A percentile compares a stretch with the other conserved stretches of the same genome.
Evolutionary conservation across 2,113 vertebrate genomes (phyloP).

Genomic region (Puntigrus tetrazona): DNA sequence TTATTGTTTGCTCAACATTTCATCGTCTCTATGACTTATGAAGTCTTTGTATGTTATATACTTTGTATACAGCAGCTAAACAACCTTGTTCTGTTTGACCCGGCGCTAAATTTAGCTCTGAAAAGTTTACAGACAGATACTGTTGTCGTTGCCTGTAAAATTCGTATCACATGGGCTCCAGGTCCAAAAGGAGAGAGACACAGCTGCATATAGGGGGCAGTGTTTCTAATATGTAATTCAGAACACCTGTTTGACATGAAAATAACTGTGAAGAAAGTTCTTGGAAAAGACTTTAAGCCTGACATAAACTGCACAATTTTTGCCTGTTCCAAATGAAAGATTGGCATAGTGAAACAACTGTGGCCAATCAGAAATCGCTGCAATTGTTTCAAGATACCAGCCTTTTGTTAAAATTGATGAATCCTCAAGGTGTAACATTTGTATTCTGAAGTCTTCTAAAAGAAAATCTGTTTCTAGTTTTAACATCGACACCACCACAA

Average conservation of each 20-base stretch:
- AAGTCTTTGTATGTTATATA: background rate
- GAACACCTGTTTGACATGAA: background rate
- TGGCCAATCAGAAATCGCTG: too few species aligned
- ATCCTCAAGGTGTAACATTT: background rate
- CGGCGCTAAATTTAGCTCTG: constrained; percentile 27
- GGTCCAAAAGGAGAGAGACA: constrained; percentile 6
- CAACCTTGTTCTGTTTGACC: constrained; percentile 1
- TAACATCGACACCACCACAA: background rate
- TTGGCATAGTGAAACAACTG: too few species aligned
- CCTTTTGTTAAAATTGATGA: too few species aligned
- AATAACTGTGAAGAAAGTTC: background rate
- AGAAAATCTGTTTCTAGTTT: background rate
- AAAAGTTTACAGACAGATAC: constrained; percentile 34
- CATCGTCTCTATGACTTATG: background rate
- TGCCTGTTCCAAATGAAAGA: too few species aligned
- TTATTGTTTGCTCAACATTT: background rate
- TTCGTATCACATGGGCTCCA: background rate
- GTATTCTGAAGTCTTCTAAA: background rate
- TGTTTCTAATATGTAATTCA: background rate
- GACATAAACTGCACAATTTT: too few species aligned
- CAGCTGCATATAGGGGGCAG: background rate
- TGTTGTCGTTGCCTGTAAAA: constrained; percentile 29
- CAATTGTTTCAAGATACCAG: too few species aligned
- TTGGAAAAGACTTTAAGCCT: too few species aligned
- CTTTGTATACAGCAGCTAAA: background rate